phyloP scores from a whole-genome alignment of 2,888 invertebrate genomes.

The Archaeoteleia sp. region DNA sequence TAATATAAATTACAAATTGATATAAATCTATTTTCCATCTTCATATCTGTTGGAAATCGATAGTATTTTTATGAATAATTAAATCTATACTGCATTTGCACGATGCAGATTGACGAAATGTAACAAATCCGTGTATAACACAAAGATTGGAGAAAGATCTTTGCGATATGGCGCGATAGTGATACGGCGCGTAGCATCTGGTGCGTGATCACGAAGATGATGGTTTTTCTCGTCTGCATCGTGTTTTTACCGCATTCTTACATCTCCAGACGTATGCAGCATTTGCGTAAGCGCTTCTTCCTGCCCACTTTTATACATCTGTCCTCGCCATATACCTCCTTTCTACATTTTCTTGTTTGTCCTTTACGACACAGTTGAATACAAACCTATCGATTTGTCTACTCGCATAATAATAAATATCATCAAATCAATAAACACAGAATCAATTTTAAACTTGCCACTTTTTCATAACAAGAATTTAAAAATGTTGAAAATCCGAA shows the following conservation, averaged over 20 bases:
- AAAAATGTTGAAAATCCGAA: no score
- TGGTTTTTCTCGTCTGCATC: constrained; percentile 60
- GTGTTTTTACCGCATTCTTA: constrained; percentile 69
- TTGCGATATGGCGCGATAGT: constrained; percentile 11
- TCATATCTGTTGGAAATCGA: no score
- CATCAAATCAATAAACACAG: no score
- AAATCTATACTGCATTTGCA: no score
- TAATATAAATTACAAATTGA: no score
- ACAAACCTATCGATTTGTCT: neutral
- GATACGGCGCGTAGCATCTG: constrained; percentile 61
- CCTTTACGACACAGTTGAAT: neutral
- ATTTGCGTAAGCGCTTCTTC: constrained; percentile 67
- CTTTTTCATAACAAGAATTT: no score
- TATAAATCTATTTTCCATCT: no score
- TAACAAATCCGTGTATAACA: constrained; percentile 21
- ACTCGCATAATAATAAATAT: neutral
- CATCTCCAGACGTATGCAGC: constrained; percentile 57
- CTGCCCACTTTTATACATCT: constrained; percentile 56
- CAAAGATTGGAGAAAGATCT: constrained; percentile 13
- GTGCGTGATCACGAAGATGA: constrained; percentile 57
- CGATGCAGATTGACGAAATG: no score
- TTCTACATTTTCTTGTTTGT: constrained; percentile 16
- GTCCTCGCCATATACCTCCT: constrained; percentile 52
- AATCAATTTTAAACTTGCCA: no score
- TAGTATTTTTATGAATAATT: no score